Conservation (phyloP, 2,797 vertebrate genomes). For the Coluber constrictor region DNA sequence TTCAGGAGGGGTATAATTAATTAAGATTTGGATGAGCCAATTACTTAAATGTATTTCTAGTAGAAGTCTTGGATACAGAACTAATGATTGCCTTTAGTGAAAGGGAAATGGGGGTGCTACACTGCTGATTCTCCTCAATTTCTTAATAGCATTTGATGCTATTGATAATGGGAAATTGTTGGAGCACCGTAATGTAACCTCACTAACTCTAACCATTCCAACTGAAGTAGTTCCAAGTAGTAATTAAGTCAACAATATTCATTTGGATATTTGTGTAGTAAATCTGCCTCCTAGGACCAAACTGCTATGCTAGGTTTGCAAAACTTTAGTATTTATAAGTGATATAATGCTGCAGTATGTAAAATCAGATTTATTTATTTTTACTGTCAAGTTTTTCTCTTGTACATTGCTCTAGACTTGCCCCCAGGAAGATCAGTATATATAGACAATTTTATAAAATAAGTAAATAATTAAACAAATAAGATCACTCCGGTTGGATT, state of each 20-base stretch:
- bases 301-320: not conserved
- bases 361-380: not conserved
- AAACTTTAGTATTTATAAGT: not conserved
- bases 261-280: not conserved
- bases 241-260: not conserved
- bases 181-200: not conserved
- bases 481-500: not conserved
- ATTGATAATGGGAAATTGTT: not conserved
- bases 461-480: not conserved
- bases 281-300: not conserved
- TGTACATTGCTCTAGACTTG: not conserved
- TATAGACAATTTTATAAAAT: not conserved
- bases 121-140: not conserved
- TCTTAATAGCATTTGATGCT: not conserved
- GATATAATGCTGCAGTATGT: not conserved
- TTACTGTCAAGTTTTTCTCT: not conserved
- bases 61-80: not conserved
- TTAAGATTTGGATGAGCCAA: not conserved
- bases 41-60: not conserved
- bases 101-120: not conserved
- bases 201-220: not conserved
- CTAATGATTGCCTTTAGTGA: not conserved
- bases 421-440: not conserved
- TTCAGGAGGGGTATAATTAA: not conserved
- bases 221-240: not conserved